Evolutionary conservation across 1,140 invertebrate genomes (phyloP).

Genomic region (Aphelinus atriplicis): DNA sequence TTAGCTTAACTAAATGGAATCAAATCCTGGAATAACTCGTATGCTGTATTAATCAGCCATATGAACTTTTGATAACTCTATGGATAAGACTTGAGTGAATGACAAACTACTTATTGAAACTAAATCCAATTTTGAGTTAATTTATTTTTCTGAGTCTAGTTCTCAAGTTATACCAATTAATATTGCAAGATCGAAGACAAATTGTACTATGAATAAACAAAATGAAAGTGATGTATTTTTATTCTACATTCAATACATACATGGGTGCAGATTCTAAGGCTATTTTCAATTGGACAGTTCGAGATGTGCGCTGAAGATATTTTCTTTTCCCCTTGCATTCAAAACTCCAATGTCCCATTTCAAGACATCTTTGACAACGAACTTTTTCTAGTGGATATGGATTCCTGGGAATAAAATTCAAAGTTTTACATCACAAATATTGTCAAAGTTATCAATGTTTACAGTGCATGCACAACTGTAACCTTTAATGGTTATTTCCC

Average conservation of each 20-base stretch:
- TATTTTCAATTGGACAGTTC: constrained; percentile 84
- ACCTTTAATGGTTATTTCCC: too few relatives aligned
- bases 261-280: constrained; percentile 64
- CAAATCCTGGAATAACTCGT: too few relatives aligned
- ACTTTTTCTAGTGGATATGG: constrained; percentile 73
- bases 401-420: constrained; percentile 46
- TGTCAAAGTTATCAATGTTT: not conserved
- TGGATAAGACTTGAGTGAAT: not conserved
- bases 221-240: too few relatives aligned
- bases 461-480: too few relatives aligned
- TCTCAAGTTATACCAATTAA: too few relatives aligned
- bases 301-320: constrained; percentile 82
- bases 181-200: too few relatives aligned
- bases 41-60: too few relatives aligned
- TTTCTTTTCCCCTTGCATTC: constrained; percentile 92
- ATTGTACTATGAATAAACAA: too few relatives aligned
- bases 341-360: constrained; percentile 92
- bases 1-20: too few relatives aligned
- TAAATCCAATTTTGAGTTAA: not conserved
- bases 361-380: constrained; percentile 90
- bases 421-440: not conserved
- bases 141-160: not conserved
- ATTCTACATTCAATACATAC: too few relatives aligned
- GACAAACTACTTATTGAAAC: not conserved
- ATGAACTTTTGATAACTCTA: too few relatives aligned